A percentile compares a stretch with the other conserved stretches of the same genome.
These are phyloP conservation scores for Hyaena hyaena DNA, from an alignment of 2,113 vertebrate species.

Conservation along the genomic window DNA sequence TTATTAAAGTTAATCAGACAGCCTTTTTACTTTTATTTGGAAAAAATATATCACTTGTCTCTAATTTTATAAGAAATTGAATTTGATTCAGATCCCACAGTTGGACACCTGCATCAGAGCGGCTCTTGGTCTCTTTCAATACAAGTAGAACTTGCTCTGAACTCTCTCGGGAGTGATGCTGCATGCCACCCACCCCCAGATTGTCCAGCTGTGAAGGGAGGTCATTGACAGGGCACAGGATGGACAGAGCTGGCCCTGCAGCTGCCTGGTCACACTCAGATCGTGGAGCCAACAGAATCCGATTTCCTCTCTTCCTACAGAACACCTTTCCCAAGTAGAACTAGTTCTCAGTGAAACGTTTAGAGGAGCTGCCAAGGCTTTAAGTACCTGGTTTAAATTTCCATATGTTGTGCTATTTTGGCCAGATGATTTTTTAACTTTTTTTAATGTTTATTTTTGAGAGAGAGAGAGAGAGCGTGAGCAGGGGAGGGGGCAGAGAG, in stretches of 20 bases:
- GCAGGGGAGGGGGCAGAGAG: no score
- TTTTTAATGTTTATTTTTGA: no score
- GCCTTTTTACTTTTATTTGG: background rate
- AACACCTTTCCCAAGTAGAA: background rate
- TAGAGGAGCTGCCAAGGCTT: background rate
- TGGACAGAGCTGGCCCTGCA: background rate
- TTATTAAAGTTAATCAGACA: background rate
- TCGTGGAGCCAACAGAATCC: background rate
- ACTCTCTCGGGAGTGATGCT: background rate
- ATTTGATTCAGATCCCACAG: conserved; percentile 29
- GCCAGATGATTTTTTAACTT: background rate
- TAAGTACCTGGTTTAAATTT: background rate
- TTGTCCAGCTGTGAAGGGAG: background rate
- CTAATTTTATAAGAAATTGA: background rate
- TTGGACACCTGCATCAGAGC: background rate
- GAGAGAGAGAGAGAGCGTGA: no score
- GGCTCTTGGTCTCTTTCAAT: background rate
- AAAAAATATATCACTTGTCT: background rate
- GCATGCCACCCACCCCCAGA: background rate
- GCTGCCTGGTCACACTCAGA: background rate
- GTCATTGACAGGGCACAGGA: background rate
- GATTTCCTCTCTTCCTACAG: background rate
- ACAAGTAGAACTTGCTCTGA: background rate
- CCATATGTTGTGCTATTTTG: background rate
- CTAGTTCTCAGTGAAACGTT: background rate